phyloP scores from a whole-genome alignment of 2,113 vertebrate genomes.

The Pandion haliaetus region DNA sequence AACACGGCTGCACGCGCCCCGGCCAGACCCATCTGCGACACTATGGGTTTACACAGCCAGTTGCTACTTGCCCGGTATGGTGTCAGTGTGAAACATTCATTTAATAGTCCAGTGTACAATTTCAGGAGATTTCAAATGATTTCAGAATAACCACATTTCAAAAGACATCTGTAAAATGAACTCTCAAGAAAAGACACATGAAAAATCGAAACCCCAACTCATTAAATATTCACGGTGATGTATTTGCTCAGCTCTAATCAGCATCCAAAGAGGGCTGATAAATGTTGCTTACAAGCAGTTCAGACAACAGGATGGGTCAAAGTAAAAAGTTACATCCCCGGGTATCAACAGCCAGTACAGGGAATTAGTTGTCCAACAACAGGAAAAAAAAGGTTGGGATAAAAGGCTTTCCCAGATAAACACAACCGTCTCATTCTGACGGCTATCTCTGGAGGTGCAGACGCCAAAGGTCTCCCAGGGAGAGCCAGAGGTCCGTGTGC shows the following conservation, averaged over 20 bases:
- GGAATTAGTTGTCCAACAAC: neutral
- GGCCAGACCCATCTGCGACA: accelerated
- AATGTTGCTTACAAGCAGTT: neutral
- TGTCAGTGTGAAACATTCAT: neutral
- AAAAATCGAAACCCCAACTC: neutral
- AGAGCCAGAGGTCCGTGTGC: neutral
- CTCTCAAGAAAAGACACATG: neutral
- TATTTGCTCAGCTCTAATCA: constrained; percentile 13
- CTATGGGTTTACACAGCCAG: neutral
- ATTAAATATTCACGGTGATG: neutral
- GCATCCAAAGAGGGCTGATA: neutral
- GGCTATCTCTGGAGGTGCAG: neutral
- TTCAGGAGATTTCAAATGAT: neutral
- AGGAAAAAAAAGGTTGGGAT: neutral
- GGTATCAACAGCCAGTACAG: neutral
- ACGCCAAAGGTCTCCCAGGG: neutral
- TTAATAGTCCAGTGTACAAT: neutral
- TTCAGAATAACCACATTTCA: neutral
- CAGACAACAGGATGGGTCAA: neutral
- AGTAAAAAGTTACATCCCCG: neutral
- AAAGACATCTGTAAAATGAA: neutral
- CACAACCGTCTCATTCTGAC: neutral
- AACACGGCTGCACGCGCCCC: neutral
- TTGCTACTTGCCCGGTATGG: accelerated
- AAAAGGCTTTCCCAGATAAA: neutral